Evolutionary conservation across 1,140 invertebrate genomes (phyloP), one percentile per base, ranked within the genome.

Genomic region (Orius insidiosus): DNA sequence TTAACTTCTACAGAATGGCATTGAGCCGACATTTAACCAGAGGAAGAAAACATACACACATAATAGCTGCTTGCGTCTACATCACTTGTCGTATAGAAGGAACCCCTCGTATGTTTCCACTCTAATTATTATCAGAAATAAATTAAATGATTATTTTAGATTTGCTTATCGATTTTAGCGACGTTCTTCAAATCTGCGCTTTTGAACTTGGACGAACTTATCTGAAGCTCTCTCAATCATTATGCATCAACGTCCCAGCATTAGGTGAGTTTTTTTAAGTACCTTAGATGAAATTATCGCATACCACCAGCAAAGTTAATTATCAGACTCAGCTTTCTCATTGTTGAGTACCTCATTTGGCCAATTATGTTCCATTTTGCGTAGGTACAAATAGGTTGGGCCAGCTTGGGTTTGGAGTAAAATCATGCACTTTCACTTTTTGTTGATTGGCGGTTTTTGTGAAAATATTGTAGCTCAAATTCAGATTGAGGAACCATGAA

Each of bases 1-100:
- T 86, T 52, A 92, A 88, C 58, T 96, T 96, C 64, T 99, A 94
- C 62, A 96, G 94, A 68, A 83, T 97, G 80, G 94, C 92, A 19
- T 62, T 96, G n/a, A 71, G 70, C 40, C 63, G 78, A 51, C 76
- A 90, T 58, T 65, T 98, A 14, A 98, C 93, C 0, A 75, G 88
- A 57, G 95, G 95, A 30, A 68, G 94, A 16, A 87, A 82, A 51
- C 79, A 85, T 54, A 74, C 75, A n/a, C 84, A 90, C 56, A 90
- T 98, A 48, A 79, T 94, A 60, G 93, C 93, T 46, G 92, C 95
- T 36, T 98, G 94, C 68, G 77, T 98, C 6, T 99, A 98, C 58
- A 88, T 98, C 53, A 94, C 90, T 2, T 98, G 94, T 58, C 70
- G 95, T 49, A 85, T 84, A 14, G 90, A 96, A 66, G 81, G 79